These are phyloP conservation scores for Macrobrachium nipponense DNA, from an alignment of 1,140 invertebrate species.

Conservation along the genomic window DNA sequence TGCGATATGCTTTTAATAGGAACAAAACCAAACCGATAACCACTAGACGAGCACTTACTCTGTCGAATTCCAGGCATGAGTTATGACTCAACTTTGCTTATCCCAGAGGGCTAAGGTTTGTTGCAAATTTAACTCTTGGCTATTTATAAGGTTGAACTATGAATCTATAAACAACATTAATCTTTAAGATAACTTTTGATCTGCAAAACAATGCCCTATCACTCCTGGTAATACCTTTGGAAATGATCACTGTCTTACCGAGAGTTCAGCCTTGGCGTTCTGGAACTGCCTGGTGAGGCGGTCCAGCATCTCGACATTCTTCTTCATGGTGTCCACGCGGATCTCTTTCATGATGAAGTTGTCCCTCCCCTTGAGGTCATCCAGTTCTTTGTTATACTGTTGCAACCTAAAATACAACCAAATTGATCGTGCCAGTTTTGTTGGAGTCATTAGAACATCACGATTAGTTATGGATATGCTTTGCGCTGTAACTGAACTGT, in stretches of 20 bases:
- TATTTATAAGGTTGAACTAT: no score
- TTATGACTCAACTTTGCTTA: neutral
- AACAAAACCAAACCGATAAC: no score
- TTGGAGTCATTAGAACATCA: neutral
- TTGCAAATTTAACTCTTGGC: no score
- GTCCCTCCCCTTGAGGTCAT: conserved; percentile 87
- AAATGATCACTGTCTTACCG: conserved; percentile 66
- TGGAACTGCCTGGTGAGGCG: conserved; percentile 77
- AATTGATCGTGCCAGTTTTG: neutral
- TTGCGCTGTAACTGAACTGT: no score
- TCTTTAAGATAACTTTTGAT: no score
- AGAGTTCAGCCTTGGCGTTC: conserved; percentile 79
- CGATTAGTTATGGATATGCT: neutral
- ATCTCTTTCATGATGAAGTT: conserved; percentile 77
- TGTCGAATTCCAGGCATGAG: no score
- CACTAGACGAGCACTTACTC: no score
- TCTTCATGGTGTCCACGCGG: conserved; percentile 82
- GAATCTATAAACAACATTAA: no score
- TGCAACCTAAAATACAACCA: conserved; percentile 73
- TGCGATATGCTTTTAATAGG: no score
- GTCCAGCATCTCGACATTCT: conserved; percentile 79
- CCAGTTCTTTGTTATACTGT: conserved; percentile 79
- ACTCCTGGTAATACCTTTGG: no score
- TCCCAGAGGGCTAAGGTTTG: neutral
- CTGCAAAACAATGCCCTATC: no score